These are phyloP conservation scores for Podarcis muralis DNA, from an alignment of 2,113 vertebrate genomes.

Conservation along the genomic window DNA sequence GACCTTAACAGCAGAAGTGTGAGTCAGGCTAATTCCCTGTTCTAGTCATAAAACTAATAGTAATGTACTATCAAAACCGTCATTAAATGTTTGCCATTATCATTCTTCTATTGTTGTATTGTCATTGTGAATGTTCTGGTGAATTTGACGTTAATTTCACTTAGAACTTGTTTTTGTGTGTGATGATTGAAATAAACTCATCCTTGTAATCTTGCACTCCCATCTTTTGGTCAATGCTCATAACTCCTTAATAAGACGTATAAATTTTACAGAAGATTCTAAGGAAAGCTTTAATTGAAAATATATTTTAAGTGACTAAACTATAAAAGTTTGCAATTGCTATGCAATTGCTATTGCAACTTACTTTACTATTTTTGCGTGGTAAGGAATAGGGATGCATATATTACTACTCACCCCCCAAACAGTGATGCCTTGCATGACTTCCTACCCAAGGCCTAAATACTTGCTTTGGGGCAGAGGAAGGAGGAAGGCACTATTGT, in stretches of 20 bases:
- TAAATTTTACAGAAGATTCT: neutral
- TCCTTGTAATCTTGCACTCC: neutral
- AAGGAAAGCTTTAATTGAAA: neutral
- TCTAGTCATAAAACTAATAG: neutral
- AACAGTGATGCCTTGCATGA: too few species aligned
- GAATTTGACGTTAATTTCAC: neutral
- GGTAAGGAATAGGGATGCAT: neutral
- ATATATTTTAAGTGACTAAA: neutral
- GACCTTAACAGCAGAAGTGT: conserved; percentile 1
- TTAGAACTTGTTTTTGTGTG: neutral
- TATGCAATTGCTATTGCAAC: neutral
- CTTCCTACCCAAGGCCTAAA: neutral
- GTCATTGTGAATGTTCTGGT: neutral
- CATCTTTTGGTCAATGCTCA: neutral
- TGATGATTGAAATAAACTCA: neutral
- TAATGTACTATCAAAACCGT: neutral
- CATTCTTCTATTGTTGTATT: neutral
- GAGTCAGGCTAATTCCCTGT: neutral
- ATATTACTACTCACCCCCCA: neutral
- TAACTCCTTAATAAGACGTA: neutral
- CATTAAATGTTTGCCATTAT: conserved; percentile 5
- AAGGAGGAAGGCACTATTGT: too few species aligned
- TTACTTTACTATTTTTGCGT: neutral
- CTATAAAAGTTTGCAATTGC: conserved; percentile 29
- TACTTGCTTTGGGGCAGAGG: neutral